Conservation (phyloP, 1,140 invertebrate genomes). For the Oryctes rhinoceros region DNA sequence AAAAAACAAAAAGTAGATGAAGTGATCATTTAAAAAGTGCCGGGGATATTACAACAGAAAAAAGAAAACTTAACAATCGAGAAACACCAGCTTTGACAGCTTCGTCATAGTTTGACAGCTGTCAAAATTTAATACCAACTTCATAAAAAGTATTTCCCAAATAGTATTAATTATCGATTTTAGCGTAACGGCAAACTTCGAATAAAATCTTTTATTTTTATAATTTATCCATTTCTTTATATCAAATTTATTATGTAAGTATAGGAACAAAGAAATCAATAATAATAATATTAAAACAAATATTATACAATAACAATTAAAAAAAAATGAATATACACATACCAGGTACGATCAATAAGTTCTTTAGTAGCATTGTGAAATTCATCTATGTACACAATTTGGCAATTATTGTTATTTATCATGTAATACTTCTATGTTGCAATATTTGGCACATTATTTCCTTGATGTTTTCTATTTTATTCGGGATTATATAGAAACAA, state of each 20-base stretch:
- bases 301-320: not conserved
- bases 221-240: not conserved
- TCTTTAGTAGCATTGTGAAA: not conserved
- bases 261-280: not conserved
- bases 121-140: too few relatives aligned
- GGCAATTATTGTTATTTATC: not conserved
- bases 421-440: not conserved
- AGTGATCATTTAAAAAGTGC: too few relatives aligned
- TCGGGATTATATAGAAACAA: too few relatives aligned
- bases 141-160: too few relatives aligned
- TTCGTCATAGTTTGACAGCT: too few relatives aligned
- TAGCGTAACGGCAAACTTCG: too few relatives aligned
- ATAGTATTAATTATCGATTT: too few relatives aligned
- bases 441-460: not conserved
- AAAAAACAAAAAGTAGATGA: too few relatives aligned
- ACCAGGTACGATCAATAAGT: constrained; percentile 2
- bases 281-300: not conserved
- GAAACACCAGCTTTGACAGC: too few relatives aligned
- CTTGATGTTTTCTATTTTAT: not conserved
- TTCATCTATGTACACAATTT: not conserved
- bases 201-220: too few relatives aligned
- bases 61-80: too few relatives aligned
- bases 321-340: not conserved
- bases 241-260: not conserved
- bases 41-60: too few relatives aligned